phyloP scores from a whole-genome alignment of 1,140 invertebrate species.

The Diorhabda sublineata region DNA sequence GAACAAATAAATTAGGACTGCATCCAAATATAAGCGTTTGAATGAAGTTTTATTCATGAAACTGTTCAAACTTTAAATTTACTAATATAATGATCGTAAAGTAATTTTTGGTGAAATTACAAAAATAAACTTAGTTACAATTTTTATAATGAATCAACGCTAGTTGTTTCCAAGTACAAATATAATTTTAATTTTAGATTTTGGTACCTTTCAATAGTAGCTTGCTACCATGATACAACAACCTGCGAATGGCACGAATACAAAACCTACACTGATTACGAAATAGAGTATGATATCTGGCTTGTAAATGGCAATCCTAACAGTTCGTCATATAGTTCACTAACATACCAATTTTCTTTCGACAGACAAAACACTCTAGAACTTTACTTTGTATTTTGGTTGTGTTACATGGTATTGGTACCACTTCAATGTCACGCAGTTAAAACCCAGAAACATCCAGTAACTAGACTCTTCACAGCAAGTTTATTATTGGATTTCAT shows the following conservation, averaged over 20 bases:
- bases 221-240: slow-evolving; percentile 76
- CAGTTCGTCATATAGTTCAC: slow-evolving; percentile 72
- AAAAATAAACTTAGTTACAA: no score
- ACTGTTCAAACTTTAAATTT: no score
- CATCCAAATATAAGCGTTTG: no score
- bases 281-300: slow-evolving; percentile 89
- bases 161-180: not conserved
- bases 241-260: slow-evolving; percentile 82
- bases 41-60: no score
- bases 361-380: slow-evolving; percentile 92
- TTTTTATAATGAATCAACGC: not conserved
- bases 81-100: no score
- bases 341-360: slow-evolving; percentile 95
- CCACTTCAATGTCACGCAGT: slow-evolving; percentile 87
- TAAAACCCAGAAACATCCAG: slow-evolving; percentile 79
- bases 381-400: slow-evolving; percentile 84
- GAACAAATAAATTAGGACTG: no score
- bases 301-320: slow-evolving; percentile 94
- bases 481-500: slow-evolving; percentile 82
- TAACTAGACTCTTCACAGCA: slow-evolving; percentile 86
- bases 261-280: slow-evolving; percentile 45
- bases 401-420: slow-evolving; percentile 81
- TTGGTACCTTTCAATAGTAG: slow-evolving; percentile 93
- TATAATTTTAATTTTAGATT: slow-evolving; percentile 61
- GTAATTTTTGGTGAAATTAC: no score